Base-by-base conservation (phyloP, 2,797 vertebrate genomes). In the Anguilla pacifica region DNA sequence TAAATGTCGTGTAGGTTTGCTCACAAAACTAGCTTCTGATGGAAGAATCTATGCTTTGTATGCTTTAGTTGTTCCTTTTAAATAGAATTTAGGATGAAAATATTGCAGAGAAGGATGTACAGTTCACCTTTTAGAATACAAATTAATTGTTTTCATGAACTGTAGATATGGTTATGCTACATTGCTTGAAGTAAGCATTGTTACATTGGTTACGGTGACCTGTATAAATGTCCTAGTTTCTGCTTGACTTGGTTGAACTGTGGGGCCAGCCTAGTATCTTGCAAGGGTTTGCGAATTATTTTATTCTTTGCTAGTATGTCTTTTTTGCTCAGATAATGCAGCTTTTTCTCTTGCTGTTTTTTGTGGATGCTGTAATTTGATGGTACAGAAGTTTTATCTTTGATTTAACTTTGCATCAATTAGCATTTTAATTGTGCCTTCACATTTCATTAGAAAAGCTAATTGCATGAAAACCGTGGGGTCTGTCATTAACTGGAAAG, bases 351-450 rank as follows among this genome's bases (percentile, higher is more conserved):
- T 0, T 72, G 0, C 13, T 39, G 2, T 35, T 72, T 77, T 46
- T 81, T 43, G 77, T 81, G 77, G 35, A 22, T 86, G 86, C 51
- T 86, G 70, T 22, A 22, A 74, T 74, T 79, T 79, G 74, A 86
- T 61, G 53, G 49, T 67, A 28, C 51, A 43, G 10, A 87, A 39
- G 35, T 57, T 19, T 46, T 19, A 59, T 25, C 61, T 55, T 84
- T 53, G 13, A 53, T 57, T 84, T 53, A 31, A 79, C 28, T 83
- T 83, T 59, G 51, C 81, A 46, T 70, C 51, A 72, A 61, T 84
- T 87, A 84, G 25, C 49, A 87, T 72, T 84, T 87, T 84, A 59
- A 87, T 53, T n/a, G 61, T 57, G 64, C 2, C 81, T 46, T 84
- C 67, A 87, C 61, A 51, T 84, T 77, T 70, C 64, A 84, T 84